A percentile compares a stretch with the other conserved stretches of the same genome.
Evolutionary conservation across 1,140 invertebrate species (phyloP).

Genomic region (Bombus impatiens): DNA sequence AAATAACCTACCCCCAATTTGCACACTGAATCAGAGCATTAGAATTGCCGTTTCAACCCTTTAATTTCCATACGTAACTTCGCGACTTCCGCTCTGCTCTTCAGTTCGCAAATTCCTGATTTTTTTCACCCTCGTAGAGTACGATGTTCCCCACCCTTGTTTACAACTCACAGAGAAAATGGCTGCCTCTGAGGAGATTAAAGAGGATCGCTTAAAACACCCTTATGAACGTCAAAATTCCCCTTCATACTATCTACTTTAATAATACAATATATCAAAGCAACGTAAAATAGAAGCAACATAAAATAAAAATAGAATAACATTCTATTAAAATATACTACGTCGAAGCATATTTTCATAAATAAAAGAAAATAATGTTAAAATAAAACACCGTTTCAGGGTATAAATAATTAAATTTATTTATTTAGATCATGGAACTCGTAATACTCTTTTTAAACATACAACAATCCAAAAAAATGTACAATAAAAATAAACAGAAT

Average conservation of each 20-base stretch:
- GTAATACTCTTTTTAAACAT: background rate
- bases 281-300: background rate
- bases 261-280: background rate
- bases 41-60: background rate
- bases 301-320: background rate
- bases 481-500: background rate
- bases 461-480: background rate
- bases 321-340: background rate
- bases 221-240: background rate
- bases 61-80: constrained; percentile 14
- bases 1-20: constrained; percentile 5
- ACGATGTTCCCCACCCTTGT: background rate
- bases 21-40: background rate
- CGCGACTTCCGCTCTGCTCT: background rate
- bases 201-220: background rate
- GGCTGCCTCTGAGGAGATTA: background rate
- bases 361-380: background rate
- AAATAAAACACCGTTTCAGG: background rate
- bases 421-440: background rate
- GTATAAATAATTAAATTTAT: background rate
- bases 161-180: background rate
- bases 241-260: background rate
- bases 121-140: background rate
- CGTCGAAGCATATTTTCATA: too few relatives aligned
- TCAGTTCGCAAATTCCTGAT: constrained; percentile 1